phyloP scores from a whole-genome alignment of 2,113 vertebrate genomes.

The Arizona elegans region DNA sequence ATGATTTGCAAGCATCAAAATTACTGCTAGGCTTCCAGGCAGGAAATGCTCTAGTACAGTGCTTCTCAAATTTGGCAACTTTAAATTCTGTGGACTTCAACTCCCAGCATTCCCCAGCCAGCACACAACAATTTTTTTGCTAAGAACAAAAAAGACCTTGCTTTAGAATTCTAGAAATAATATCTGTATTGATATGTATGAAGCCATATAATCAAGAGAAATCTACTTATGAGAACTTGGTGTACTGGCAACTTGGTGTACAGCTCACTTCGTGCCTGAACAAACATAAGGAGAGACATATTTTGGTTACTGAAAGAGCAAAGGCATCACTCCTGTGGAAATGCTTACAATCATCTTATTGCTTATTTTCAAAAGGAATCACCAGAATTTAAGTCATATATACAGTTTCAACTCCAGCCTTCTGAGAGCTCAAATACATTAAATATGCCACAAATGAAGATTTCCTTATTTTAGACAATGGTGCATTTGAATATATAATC shows the following conservation, averaged over 20 bases:
- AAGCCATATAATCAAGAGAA: not conserved
- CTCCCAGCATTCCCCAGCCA: not conserved
- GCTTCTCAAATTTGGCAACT: not conserved
- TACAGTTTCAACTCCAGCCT: not conserved
- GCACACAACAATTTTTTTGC: not conserved
- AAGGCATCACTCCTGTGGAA: not conserved
- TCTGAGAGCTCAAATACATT: not conserved
- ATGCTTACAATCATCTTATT: not conserved
- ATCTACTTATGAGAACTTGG: not conserved
- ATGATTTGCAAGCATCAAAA: not conserved
- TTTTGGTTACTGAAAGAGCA: conserved; percentile 19
- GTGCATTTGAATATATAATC: not conserved
- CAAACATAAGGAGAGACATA: not conserved
- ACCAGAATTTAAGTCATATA: not conserved
- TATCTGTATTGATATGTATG: not conserved
- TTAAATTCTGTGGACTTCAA: not conserved
- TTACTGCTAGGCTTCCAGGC: not conserved
- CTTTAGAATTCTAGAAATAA: not conserved
- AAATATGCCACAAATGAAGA: not conserved
- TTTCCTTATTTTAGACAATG: not conserved
- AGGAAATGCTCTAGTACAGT: no score
- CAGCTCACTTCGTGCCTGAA: not conserved
- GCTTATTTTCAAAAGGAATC: not conserved
- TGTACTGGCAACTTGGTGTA: no score
- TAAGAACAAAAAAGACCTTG: not conserved